A percentile compares a stretch with the other conserved stretches of the same genome.
phyloP scores from a whole-genome alignment of 1,140 invertebrate genomes.

The Hermetia illucens region DNA sequence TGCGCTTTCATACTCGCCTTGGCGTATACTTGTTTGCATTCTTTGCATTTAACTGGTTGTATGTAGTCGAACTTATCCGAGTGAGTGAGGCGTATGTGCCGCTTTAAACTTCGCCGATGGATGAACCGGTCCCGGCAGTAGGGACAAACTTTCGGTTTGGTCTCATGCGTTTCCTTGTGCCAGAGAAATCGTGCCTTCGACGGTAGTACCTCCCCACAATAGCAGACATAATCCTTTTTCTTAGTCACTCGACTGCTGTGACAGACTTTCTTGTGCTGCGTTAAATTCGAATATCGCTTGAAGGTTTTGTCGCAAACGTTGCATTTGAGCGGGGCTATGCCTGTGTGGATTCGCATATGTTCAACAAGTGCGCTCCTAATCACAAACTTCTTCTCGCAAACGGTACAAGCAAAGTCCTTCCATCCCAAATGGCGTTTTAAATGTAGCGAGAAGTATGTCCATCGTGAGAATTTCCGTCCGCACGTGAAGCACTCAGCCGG shows the following conservation, averaged over 20 bases:
- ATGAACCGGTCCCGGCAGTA: slow-evolving; percentile 74
- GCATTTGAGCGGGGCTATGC: slow-evolving; percentile 67
- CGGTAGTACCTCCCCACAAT: slow-evolving; percentile 67
- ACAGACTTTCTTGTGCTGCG: slow-evolving; percentile 58
- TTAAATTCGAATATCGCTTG: slow-evolving; percentile 67
- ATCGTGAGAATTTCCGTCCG: slow-evolving; percentile 59
- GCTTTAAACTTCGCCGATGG: slow-evolving; percentile 61
- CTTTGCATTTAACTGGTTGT: slow-evolving; percentile 62
- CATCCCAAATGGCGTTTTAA: slow-evolving; percentile 64
- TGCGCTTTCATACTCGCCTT: slow-evolving; percentile 66
- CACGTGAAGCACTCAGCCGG: slow-evolving; percentile 65
- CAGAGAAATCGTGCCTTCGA: slow-evolving; percentile 67
- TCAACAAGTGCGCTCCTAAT: slow-evolving; percentile 63
- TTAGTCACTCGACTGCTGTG: slow-evolving; percentile 50
- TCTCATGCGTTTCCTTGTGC: slow-evolving; percentile 74
- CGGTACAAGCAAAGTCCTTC: slow-evolving; percentile 43
- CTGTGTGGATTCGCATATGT: slow-evolving; percentile 68
- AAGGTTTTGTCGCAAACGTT: slow-evolving; percentile 67
- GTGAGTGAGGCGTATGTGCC: slow-evolving; percentile 68
- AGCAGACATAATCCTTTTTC: slow-evolving; percentile 65
- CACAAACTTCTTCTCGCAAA: slow-evolving; percentile 69
- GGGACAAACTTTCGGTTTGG: slow-evolving; percentile 65
- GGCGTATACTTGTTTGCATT: slow-evolving; percentile 66
- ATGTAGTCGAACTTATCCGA: slow-evolving; percentile 56
- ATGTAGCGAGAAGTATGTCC: slow-evolving; percentile 57